Conservation (phyloP, 2,888 invertebrate genomes). For the Meandrusa payeni region DNA sequence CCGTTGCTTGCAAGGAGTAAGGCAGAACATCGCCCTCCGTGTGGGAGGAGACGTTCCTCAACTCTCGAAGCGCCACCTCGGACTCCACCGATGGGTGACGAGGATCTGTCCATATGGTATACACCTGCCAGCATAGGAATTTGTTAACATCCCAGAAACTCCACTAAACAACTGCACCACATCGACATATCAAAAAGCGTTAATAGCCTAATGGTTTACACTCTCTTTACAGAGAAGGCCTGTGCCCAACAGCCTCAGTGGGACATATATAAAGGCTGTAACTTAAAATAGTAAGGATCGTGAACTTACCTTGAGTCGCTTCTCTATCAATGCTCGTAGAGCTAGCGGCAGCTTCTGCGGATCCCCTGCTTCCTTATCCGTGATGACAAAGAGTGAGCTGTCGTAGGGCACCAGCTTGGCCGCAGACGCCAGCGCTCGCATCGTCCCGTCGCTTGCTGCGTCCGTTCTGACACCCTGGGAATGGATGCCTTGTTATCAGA, state of each 20-base stretch:
- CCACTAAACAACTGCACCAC: no score
- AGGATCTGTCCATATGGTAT: conserved; percentile 71
- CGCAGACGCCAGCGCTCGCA: conserved; percentile 81
- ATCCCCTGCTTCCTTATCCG: conserved; percentile 78
- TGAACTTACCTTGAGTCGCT: conserved; percentile 52
- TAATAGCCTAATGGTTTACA: not conserved
- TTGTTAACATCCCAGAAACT: no score
- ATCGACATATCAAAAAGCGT: no score
- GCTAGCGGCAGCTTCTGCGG: conserved; percentile 57
- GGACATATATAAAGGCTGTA: no score
- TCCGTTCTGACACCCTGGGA: conserved; percentile 56
- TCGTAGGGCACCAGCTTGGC: conserved; percentile 82
- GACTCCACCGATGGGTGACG: conserved; percentile 51
- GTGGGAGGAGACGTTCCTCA: conserved; percentile 59
- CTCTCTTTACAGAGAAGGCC: no score
- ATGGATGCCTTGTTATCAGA: no score
- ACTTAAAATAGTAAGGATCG: no score
- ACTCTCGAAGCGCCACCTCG: conserved; percentile 50
- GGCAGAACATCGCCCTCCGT: conserved; percentile 67
- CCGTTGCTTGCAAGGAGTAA: conserved; percentile 58
- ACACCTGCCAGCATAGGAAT: conserved; percentile 57
- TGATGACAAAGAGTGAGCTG: conserved; percentile 82
- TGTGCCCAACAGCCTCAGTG: no score
- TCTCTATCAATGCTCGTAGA: conserved; percentile 62
- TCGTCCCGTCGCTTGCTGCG: conserved; percentile 71